Evolutionary conservation across 2,888 invertebrate genomes (phyloP).

Genomic region (Pardosa pseudoannulata): DNA sequence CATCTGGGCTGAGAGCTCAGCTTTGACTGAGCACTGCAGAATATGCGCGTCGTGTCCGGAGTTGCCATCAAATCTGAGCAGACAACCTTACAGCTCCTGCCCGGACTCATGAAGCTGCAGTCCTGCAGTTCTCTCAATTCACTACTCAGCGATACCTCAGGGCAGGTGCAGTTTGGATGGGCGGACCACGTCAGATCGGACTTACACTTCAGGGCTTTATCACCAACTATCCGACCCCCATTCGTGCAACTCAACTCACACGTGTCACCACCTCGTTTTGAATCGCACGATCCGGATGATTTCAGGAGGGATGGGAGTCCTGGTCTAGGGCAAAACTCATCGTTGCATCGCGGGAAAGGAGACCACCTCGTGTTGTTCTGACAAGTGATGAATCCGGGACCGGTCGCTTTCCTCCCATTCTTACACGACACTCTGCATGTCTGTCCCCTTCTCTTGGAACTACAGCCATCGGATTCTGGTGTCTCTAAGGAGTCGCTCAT

Average conservation of each 20-base stretch:
- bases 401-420: not conserved
- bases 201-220: not conserved
- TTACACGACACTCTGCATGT: not conserved
- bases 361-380: slow-evolving; percentile 12
- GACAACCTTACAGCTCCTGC: not conserved
- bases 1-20: not conserved
- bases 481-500: not conserved
- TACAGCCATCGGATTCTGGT: not conserved
- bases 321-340: not conserved
- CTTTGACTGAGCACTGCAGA: not conserved
- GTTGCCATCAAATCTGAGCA: not conserved
- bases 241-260: slow-evolving; percentile 11
- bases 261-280: not conserved
- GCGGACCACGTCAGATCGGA: not conserved
- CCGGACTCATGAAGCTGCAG: not conserved
- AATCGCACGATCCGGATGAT: not conserved
- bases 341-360: slow-evolving; percentile 7
- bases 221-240: not conserved
- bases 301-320: not conserved
- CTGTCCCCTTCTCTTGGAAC: not conserved
- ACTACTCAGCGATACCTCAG: not conserved
- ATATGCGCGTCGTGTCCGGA: not conserved
- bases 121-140: not conserved
- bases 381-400: not conserved
- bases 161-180: slow-evolving; percentile 19